Conservation (phyloP, 2,113 vertebrate species). For the Engystomops pustulosus region DNA sequence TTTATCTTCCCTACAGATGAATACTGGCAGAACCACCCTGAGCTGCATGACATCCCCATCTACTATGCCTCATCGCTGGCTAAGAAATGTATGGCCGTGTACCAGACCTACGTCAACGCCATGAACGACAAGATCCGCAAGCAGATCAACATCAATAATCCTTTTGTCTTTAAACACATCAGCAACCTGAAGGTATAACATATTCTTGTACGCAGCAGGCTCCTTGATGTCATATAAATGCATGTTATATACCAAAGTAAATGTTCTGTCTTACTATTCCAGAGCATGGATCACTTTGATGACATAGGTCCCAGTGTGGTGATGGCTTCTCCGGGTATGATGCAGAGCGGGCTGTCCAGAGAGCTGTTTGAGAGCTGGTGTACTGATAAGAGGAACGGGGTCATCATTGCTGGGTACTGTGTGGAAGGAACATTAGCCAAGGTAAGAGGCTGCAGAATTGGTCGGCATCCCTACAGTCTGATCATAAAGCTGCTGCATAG, state of each 20-base stretch:
- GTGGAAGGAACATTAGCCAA: conserved; percentile 97
- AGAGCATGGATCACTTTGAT: conserved; percentile 99
- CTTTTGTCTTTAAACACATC: conserved; percentile 98
- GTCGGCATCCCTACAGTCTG: too few relatives aligned
- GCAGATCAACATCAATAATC: conserved; percentile 98
- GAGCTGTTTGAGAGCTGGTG: conserved; percentile 99
- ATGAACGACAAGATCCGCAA: conserved; percentile 99
- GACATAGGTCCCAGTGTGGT: conserved; percentile 98
- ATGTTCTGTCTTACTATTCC: not conserved
- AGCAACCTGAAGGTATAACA: conserved; percentile 91
- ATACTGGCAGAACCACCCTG: conserved; percentile 99
- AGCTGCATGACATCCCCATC: conserved; percentile 97
- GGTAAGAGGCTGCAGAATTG: conserved; percentile 75
- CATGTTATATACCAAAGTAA: not conserved
- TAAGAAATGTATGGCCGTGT: conserved; percentile 98
- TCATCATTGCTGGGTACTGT: conserved; percentile 97
- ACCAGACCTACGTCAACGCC: conserved; percentile 96
- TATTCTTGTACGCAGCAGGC: not conserved
- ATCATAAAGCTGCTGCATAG: too few relatives aligned
- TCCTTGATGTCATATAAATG: not conserved
- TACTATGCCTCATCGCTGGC: conserved; percentile 97
- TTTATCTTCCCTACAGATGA: conserved; percentile 77
- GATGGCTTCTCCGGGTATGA: conserved; percentile 98
- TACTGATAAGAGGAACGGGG: conserved; percentile 96
- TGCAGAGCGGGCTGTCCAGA: conserved; percentile 96